Evolutionary conservation across 2,888 invertebrate genomes (phyloP).

Genomic region (Cephalotes varians): DNA sequence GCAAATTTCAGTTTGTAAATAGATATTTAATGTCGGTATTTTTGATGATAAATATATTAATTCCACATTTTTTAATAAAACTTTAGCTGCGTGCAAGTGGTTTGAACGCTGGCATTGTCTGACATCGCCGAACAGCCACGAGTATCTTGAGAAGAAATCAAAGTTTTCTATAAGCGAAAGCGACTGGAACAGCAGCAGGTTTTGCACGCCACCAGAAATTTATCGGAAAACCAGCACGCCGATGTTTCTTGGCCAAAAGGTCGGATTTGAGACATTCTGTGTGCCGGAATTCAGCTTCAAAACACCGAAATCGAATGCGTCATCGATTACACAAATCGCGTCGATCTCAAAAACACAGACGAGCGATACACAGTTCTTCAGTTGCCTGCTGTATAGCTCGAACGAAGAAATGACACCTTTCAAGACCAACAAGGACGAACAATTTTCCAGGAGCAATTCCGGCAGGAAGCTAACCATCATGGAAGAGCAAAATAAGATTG

Average conservation of each 20-base stretch:
- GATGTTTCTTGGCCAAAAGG: slow-evolving; percentile 69
- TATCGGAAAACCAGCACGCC: slow-evolving; percentile 81
- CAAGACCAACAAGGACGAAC: slow-evolving; percentile 37
- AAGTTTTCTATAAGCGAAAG: slow-evolving; percentile 57
- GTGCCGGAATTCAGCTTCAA: slow-evolving; percentile 73
- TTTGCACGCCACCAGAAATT: slow-evolving; percentile 74
- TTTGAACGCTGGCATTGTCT: slow-evolving; percentile 54
- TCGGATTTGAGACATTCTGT: slow-evolving; percentile 63
- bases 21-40: not conserved
- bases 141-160: not conserved
- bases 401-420: slow-evolving; percentile 53
- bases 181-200: slow-evolving; percentile 66
- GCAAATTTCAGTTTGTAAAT: not conserved
- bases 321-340: slow-evolving; percentile 12
- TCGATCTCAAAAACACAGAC: slow-evolving; percentile 11
- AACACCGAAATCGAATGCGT: slow-evolving; percentile 72
- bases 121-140: not conserved
- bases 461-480: slow-evolving; percentile 63
- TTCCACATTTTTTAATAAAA: not conserved
- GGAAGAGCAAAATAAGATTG: slow-evolving; percentile 44
- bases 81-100: slow-evolving; percentile 69
- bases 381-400: slow-evolving; percentile 8
- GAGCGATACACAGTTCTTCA: slow-evolving; percentile 58
- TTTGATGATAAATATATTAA: not conserved
- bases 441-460: slow-evolving; percentile 54